phyloP scores from a whole-genome alignment of 1,140 invertebrate genomes.

The Drosophila kanapiae region DNA sequence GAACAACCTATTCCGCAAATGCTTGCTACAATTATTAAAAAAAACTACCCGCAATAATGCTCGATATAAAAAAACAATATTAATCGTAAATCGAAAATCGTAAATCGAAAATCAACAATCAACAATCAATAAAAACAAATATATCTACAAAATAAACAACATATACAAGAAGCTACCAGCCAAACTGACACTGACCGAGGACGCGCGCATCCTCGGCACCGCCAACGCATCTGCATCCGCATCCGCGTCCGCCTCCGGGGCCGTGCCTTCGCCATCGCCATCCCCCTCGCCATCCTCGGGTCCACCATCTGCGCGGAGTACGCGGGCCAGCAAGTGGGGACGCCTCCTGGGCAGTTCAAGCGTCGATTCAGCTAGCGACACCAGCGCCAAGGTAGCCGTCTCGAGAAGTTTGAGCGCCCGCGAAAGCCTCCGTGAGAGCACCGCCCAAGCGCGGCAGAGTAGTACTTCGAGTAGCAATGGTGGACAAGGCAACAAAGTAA shows the following conservation, averaged over 20 bases:
- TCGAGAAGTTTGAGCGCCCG: conserved; percentile 90
- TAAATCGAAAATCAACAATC: conserved; percentile 20
- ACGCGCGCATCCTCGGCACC: conserved; percentile 85
- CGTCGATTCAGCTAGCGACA: conserved; percentile 87
- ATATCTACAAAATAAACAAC: conserved; percentile 36
- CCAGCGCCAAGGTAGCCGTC: conserved; percentile 87
- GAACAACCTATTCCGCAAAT: conserved; percentile 20
- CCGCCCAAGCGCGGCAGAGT: conserved; percentile 85
- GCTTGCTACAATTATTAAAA: conserved; percentile 2
- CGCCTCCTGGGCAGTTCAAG: conserved; percentile 91
- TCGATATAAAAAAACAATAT: conserved; percentile 7
- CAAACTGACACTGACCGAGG: conserved; percentile 85
- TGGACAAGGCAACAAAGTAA: conserved; percentile 89
- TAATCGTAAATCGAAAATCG: conserved; percentile 14
- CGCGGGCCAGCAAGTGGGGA: conserved; percentile 91
- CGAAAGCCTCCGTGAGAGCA: conserved; percentile 87
- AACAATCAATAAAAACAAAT: conserved; percentile 17
- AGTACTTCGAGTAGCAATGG: conserved; percentile 86
- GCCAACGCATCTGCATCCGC: conserved; percentile 50
- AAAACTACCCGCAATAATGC: conserved; percentile 5
- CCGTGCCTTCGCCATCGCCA: conserved; percentile 87
- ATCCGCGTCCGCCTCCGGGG: conserved; percentile 30
- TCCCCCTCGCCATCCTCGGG: conserved; percentile 87
- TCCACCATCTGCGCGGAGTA: conserved; percentile 85
- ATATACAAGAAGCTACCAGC: conserved; percentile 85